Conservation (phyloP, 2,888 invertebrate genomes). For the Cacoxenus indagator region DNA sequence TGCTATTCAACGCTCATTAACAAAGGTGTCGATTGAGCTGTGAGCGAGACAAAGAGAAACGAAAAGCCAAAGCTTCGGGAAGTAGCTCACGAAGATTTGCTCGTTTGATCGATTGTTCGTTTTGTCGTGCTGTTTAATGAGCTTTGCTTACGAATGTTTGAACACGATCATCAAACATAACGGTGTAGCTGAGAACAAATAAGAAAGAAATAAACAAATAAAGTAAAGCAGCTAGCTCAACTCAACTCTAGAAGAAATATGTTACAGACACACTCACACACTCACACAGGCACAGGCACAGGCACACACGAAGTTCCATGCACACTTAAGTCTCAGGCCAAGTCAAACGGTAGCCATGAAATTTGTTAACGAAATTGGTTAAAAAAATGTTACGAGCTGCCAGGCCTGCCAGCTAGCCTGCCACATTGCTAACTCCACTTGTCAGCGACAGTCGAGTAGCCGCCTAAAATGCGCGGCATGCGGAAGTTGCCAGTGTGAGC, state of each 20-base stretch:
- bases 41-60: not conserved
- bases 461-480: conserved; percentile 23
- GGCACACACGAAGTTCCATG: too few relatives aligned
- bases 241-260: conserved; percentile 46
- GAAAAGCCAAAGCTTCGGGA: not conserved
- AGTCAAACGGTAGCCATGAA: conserved; percentile 17
- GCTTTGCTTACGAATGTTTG: conserved; percentile 25
- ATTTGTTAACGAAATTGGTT: conserved; percentile 18
- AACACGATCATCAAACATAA: conserved; percentile 59
- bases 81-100: not conserved
- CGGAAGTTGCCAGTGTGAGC: conserved; percentile 23
- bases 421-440: conserved; percentile 49
- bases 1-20: conserved; percentile 5
- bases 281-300: not conserved
- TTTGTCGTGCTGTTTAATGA: not conserved
- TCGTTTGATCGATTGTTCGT: not conserved
- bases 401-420: not conserved
- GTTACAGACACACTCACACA: conserved; percentile 28
- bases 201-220: conserved; percentile 39
- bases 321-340: not conserved
- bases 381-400: conserved; percentile 1
- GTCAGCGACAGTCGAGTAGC: conserved; percentile 40
- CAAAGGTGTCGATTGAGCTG: not conserved
- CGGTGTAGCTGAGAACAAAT: conserved; percentile 48
- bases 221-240: conserved; percentile 39